Evolutionary conservation across 2,113 vertebrate species (phyloP).

Genomic region (Phyllostomus hastatus): DNA sequence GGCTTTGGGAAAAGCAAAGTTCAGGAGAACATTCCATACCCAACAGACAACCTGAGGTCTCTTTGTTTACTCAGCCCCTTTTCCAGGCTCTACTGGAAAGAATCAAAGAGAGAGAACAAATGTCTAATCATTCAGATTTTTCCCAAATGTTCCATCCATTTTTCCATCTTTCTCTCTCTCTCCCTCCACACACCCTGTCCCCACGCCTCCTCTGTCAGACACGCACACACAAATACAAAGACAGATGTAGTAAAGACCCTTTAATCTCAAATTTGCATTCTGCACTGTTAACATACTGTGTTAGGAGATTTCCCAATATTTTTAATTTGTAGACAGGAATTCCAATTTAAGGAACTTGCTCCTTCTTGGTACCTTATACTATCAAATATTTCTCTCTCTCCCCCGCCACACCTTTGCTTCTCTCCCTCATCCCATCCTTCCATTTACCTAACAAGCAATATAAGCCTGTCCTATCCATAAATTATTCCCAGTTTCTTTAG

Average conservation of each 20-base stretch:
- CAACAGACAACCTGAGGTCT: not conserved
- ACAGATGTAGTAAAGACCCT: not conserved
- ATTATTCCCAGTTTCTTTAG: not conserved
- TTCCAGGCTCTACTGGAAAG: not conserved
- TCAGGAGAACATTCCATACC: not conserved
- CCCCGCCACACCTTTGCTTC: not conserved
- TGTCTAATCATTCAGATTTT: not conserved
- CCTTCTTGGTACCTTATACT: not conserved
- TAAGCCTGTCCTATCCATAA: not conserved
- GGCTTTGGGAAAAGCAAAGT: not conserved
- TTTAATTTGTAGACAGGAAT: not conserved
- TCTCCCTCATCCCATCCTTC: not conserved
- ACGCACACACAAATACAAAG: not conserved
- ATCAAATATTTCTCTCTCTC: not conserved
- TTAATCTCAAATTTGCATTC: not conserved
- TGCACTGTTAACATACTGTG: not conserved
- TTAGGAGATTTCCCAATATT: not conserved
- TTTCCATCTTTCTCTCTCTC: not conserved
- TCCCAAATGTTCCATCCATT: not conserved
- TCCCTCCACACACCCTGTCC: too few species aligned
- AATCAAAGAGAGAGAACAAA: not conserved
- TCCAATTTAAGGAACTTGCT: not conserved
- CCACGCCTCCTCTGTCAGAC: not conserved
- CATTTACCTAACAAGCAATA: not conserved
- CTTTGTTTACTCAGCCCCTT: not conserved